A percentile compares a stretch with the other conserved stretches of the same genome.
Conservation (phyloP, 37 sponge, comb jelly and placozoan genomes). For the Petrosia ficiformis region DNA sequence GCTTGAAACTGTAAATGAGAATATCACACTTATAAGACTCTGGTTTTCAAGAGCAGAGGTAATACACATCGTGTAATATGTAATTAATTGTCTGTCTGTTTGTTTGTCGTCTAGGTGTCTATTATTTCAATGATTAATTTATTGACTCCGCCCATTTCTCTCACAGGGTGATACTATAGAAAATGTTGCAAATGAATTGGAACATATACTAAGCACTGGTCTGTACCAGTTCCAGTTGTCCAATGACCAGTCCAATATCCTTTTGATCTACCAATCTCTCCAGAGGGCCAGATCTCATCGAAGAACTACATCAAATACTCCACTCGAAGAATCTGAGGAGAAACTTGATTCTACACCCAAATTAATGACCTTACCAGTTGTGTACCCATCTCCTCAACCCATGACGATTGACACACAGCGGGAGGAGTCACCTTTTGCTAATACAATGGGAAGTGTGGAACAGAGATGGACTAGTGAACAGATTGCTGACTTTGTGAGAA, state of each 20-base stretch:
- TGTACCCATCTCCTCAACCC: background rate
- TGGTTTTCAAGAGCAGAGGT: constrained; percentile 58
- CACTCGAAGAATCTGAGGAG: background rate
- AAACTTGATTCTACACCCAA: background rate
- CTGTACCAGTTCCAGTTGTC: constrained; percentile 45
- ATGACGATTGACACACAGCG: background rate
- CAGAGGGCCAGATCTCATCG: background rate
- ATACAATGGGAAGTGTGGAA: background rate
- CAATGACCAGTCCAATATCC: background rate
- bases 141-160: background rate
- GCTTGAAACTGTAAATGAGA: constrained; percentile 67
- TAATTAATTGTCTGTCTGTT: background rate
- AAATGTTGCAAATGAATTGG: constrained; percentile 56
- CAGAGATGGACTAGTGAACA: constrained; percentile 58
- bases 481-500: constrained; percentile 85
- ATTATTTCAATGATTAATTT: background rate
- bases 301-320: background rate
- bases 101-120: background rate
- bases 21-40: constrained; percentile 38
- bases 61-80: background rate
- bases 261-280: background rate
- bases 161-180: constrained; percentile 57
- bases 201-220: constrained; percentile 66
- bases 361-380: background rate
- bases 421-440: background rate